Conservation (phyloP, 37 sponge, comb jelly and placozoan species). For the Geodia barretti region DNA sequence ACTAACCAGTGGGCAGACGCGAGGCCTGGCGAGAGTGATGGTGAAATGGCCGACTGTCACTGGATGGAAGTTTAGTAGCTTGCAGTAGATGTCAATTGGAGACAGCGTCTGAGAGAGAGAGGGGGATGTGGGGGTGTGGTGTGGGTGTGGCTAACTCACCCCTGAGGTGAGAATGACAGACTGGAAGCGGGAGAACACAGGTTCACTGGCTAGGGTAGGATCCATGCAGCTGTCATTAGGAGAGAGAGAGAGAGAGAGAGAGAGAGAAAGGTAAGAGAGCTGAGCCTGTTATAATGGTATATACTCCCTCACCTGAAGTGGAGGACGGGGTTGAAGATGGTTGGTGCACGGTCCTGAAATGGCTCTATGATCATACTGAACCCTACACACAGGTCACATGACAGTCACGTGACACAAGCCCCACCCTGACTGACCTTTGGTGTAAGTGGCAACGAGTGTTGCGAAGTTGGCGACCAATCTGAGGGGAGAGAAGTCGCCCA, state of each 20-base stretch:
- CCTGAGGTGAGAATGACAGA: conserved; percentile 93
- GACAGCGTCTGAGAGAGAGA: conserved; percentile 78
- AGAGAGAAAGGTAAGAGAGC: background rate
- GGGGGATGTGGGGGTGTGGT: background rate
- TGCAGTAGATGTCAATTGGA: conserved; percentile 97
- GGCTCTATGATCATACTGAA: conserved; percentile 98
- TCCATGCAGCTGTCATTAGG: conserved; percentile 94
- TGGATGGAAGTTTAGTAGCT: conserved; percentile 88
- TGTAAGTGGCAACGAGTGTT: conserved; percentile 88
- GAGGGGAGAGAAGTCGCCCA: conserved; percentile 32
- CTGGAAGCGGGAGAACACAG: conserved; percentile 91
- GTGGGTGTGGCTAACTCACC: conserved; percentile 29
- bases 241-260: background rate
- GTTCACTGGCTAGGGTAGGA: conserved; percentile 88
- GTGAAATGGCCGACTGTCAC: conserved; percentile 83
- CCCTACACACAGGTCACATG: conserved; percentile 42
- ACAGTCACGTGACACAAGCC: background rate
- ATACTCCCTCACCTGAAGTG: conserved; percentile 83
- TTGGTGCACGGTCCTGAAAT: conserved; percentile 86
- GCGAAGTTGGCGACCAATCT: conserved; percentile 66
- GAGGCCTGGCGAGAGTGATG: conserved; percentile 89
- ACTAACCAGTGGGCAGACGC: conserved; percentile 83
- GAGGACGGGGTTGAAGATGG: conserved; percentile 88
- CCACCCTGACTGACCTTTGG: conserved; percentile 62
- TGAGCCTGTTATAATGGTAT: background rate